These are phyloP conservation scores for Tamias sibiricus DNA, from an alignment of 2,113 vertebrate species.

Conservation along the genomic window DNA sequence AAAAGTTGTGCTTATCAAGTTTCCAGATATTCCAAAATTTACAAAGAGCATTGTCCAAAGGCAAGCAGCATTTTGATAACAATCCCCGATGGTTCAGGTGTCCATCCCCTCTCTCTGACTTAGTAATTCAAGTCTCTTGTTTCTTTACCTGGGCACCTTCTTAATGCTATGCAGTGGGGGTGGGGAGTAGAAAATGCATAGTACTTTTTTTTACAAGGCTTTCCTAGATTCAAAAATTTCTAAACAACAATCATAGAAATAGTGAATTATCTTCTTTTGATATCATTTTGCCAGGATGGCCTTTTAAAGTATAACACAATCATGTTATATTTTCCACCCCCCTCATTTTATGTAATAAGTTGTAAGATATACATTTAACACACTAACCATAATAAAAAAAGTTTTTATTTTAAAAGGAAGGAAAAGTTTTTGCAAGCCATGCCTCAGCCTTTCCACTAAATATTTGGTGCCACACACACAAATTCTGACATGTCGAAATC, in stretches of 20 bases:
- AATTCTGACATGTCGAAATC: not conserved
- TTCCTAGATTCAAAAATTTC: constrained; percentile 4
- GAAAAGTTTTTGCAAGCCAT: not conserved
- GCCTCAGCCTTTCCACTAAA: not conserved
- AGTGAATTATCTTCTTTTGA: not conserved
- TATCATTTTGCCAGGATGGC: not conserved
- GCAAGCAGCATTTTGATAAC: not conserved
- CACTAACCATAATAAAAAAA: not conserved
- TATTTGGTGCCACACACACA: too few relatives aligned
- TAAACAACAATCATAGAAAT: not conserved
- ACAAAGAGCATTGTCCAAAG: not conserved
- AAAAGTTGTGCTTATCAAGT: not conserved
- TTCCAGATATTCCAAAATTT: constrained; percentile 12
- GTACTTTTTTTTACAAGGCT: not conserved
- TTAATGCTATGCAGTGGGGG: not conserved
- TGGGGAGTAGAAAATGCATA: not conserved
- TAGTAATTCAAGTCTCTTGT: not conserved
- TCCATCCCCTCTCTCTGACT: not conserved
- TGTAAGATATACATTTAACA: not conserved
- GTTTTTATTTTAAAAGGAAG: not conserved
- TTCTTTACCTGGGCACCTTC: not conserved
- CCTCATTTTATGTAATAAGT: not conserved
- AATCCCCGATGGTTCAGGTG: not conserved
- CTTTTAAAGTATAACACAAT: not conserved
- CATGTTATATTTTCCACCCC: not conserved